These are phyloP conservation scores for Kuschelorhynchus macadamiae DNA, from an alignment of 2,888 invertebrate species.

Conservation along the genomic window DNA sequence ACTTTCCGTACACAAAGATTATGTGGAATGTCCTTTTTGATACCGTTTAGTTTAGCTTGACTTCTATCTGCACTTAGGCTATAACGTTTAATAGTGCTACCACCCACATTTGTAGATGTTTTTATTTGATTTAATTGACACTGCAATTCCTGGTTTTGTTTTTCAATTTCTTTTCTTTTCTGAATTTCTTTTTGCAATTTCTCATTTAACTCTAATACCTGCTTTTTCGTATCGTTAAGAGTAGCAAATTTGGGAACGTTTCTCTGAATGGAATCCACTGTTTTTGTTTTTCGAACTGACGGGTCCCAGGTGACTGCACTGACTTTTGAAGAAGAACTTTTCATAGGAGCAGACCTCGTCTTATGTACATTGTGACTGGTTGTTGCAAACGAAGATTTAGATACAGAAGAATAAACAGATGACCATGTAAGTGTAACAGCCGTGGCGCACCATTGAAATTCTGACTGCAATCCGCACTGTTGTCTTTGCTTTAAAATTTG, in stretches of 20 bases:
- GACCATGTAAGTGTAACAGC: conserved; percentile 57
- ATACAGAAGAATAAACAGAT: conserved; percentile 51
- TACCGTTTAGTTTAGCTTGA: conserved; percentile 30
- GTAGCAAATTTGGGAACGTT: conserved; percentile 28
- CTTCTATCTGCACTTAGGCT: conserved; percentile 41
- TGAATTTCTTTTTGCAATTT: conserved; percentile 75
- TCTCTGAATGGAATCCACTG: conserved; percentile 51
- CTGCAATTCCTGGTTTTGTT: conserved; percentile 74
- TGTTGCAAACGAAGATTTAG: conserved; percentile 53
- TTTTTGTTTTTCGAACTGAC: conserved; percentile 56
- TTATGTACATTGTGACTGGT: conserved; percentile 55
- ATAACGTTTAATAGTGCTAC: conserved; percentile 25
- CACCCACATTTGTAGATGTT: conserved; percentile 46
- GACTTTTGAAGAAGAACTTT: conserved; percentile 47
- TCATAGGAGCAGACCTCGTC: conserved; percentile 60
- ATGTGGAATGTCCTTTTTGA: conserved; percentile 22
- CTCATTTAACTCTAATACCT: conserved; percentile 69
- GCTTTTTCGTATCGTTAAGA: conserved; percentile 50
- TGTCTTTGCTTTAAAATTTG: conserved; percentile 63
- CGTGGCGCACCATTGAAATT: conserved; percentile 65
- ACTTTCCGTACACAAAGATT: conserved; percentile 11
- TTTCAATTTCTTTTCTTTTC: conserved; percentile 75
- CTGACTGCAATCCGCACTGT: conserved; percentile 57
- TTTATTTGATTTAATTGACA: conserved; percentile 74
- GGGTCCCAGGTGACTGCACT: conserved; percentile 43